A percentile compares a stretch with the other conserved stretches of the same genome.
Evolutionary conservation across 64 coral and sea anemone genomes (phyloP).

Genomic region (Pocillopora verrucosa): DNA sequence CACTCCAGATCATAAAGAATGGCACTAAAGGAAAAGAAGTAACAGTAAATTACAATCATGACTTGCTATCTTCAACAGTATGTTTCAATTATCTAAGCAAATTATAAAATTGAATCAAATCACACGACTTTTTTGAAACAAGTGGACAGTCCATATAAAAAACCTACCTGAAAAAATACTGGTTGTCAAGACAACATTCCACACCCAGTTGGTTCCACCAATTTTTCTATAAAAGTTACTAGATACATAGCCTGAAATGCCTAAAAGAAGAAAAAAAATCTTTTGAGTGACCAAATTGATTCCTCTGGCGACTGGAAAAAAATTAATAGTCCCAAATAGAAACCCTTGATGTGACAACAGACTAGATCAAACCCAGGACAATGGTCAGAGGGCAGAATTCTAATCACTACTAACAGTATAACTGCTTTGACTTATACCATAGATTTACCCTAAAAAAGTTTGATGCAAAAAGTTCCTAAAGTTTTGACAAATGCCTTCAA

Average conservation of each 20-base stretch:
- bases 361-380: no score
- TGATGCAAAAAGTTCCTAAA: no score
- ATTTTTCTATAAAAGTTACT: constrained; percentile 95
- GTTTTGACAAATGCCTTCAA: no score
- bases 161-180: constrained; percentile 84
- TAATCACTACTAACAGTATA: no score
- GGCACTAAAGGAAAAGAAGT: constrained; percentile 66
- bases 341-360: no score
- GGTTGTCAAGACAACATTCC: constrained; percentile 90
- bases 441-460: no score
- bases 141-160: no score
- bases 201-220: constrained; percentile 97
- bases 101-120: neutral
- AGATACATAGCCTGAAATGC: constrained; percentile 93
- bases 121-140: no score
- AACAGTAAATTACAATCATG: neutral
- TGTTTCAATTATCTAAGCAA: neutral
- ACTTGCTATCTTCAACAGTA: neutral
- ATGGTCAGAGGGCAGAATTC: no score
- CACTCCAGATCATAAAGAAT: constrained; percentile 97
- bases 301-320: neutral
- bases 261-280: constrained; percentile 35
- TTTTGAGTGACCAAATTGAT: neutral
- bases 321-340: neutral
- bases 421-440: no score